Evolutionary conservation across 1,140 invertebrate species (phyloP).

Genomic region (Listronotus bonariensis): DNA sequence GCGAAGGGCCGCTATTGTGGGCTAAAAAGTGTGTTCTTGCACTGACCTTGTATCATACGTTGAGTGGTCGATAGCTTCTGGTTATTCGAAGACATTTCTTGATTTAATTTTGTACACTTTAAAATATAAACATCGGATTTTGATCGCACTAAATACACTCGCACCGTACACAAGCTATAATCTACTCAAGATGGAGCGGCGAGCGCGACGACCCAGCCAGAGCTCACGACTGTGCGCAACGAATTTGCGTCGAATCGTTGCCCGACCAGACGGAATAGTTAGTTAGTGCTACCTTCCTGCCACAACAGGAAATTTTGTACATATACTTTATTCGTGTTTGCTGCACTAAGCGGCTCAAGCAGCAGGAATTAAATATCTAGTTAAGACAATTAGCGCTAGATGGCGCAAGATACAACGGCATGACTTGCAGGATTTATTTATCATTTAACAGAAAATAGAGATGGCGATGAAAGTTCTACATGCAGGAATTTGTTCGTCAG

Average conservation of each 20-base stretch:
- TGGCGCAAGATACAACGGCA: no score
- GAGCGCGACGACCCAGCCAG: constrained; percentile 55
- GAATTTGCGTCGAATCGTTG: constrained; percentile 50
- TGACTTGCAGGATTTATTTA: no score
- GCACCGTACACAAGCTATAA: constrained; percentile 56
- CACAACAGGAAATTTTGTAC: not conserved
- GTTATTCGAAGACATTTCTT: constrained; percentile 58
- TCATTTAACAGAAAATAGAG: no score
- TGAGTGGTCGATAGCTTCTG: constrained; percentile 57
- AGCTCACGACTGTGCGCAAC: constrained; percentile 52
- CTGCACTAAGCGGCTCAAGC: no score
- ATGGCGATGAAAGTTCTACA: no score
- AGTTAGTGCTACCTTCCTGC: not conserved
- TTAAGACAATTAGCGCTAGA: no score
- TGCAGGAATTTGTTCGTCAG: no score
- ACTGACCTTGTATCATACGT: constrained; percentile 58
- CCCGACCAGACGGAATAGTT: constrained; percentile 17
- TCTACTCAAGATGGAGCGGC: constrained; percentile 58
- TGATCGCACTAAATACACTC: constrained; percentile 53
- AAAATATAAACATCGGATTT: constrained; percentile 58
- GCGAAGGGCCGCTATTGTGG: constrained; percentile 38
- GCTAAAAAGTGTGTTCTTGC: constrained; percentile 29
- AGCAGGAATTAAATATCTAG: no score
- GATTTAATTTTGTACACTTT: constrained; percentile 54
- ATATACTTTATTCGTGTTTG: no score